Conservation (phyloP, 2,797 vertebrate species). For the Urocyon cinereoargenteus region DNA sequence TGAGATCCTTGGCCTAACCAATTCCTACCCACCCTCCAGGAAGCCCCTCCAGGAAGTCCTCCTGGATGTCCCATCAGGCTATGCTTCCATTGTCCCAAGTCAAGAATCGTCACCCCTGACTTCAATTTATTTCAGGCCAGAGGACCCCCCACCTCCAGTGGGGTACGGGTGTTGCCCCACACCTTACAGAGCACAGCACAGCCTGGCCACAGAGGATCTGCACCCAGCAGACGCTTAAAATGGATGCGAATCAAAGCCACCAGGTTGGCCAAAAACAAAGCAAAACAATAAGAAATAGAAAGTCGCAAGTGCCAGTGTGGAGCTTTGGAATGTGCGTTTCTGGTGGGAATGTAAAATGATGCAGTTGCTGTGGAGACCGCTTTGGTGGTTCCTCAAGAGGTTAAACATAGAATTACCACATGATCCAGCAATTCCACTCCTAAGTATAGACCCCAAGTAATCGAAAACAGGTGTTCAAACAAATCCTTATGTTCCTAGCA, state of each 20-base stretch:
- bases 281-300: neutral
- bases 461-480: neutral
- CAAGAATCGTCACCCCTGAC: neutral
- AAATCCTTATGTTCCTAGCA: neutral
- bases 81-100: neutral
- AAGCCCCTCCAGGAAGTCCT: neutral
- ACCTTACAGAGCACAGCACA: accelerated
- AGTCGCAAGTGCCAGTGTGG: neutral
- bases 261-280: neutral
- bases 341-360: neutral
- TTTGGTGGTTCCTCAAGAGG: neutral
- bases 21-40: neutral
- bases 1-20: neutral
- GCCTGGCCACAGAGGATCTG: neutral
- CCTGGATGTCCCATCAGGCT: neutral
- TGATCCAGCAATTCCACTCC: neutral
- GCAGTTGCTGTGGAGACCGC: neutral
- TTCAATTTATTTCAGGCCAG: neutral
- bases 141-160: neutral
- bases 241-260: neutral
- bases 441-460: neutral
- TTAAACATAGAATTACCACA: neutral
- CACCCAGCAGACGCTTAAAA: neutral
- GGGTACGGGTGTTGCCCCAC: neutral
- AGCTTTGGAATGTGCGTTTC: neutral